Evolutionary conservation across 2,113 vertebrate species (phyloP), one percentile per base, ranked within the genome.

Genomic region (Sardina pilchardus): DNA sequence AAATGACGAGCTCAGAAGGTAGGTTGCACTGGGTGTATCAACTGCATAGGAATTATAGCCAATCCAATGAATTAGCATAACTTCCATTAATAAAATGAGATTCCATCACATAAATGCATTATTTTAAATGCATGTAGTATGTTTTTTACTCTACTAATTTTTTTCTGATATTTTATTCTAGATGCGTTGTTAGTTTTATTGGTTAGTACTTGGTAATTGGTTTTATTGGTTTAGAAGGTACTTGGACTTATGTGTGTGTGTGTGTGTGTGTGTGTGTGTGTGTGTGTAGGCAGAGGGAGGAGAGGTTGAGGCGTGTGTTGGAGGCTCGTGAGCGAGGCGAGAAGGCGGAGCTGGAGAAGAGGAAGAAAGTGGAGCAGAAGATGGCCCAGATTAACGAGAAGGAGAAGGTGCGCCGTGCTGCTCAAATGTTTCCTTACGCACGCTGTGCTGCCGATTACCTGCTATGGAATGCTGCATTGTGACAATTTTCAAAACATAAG

Each of bases 301-400:
- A 97, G 88, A 96, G 96, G 48, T 92, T 96, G 26, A 96, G 92
- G 19, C 95, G 96, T 59, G 98, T 97, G 43, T 83, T 96, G 82
- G 97, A 97, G 81, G 96, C 97, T 63, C 97, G 97, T 43, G 96
- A 97, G 12, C 95, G 97, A 24, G 96, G 95, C 4, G 97, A 97
- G 85, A 96, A 96, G 82, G 92, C 94, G 1, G 96, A 97, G 85
- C 95, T 96, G 39, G 96, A 98, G 85, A 97, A 97, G 93, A 99
- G 97, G 87, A 97, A 96, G 91, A 95, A 94, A 87, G 95, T 98
- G 0, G 97, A 98, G 85, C 96, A 98, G 92, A 99, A 97, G 91
- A 94, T 97, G 83, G 96, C 97, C 0, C 96, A 97, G 67, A 92
- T 96, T 0, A 97, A 97, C 8, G 97, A 96, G 92, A 99, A 98